Conservation (phyloP, 1,140 invertebrate genomes). For the Eueides isabella region DNA sequence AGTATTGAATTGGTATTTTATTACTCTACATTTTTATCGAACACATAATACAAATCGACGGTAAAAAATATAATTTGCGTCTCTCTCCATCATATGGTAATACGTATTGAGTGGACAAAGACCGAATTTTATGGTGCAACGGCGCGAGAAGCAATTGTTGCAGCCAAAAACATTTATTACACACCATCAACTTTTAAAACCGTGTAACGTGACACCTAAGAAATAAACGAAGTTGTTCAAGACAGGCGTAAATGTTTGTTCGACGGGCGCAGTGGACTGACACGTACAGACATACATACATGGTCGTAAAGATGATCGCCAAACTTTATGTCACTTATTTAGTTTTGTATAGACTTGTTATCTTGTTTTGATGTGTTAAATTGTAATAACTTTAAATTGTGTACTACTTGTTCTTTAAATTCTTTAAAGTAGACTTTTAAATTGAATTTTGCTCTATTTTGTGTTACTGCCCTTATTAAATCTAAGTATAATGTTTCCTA, state of each 20-base stretch:
- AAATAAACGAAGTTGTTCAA: conserved; percentile 56
- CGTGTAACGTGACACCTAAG: conserved; percentile 71
- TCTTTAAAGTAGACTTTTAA: not conserved
- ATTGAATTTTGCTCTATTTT: not conserved
- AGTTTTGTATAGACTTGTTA: not conserved
- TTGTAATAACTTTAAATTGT: not conserved
- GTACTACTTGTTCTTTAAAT: not conserved
- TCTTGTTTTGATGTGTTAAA: conserved; percentile 5
- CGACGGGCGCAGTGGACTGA: conserved; percentile 40
- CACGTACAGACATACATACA: conserved; percentile 28
- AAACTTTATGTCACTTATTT: conserved; percentile 26
- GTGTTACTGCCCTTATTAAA: not conserved
- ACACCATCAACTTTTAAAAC: conserved; percentile 74
- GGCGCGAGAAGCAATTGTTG: conserved; percentile 60
- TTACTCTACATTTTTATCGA: conserved; percentile 40
- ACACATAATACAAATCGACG: conserved; percentile 35
- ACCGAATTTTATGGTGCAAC: conserved; percentile 51
- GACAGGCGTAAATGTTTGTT: conserved; percentile 52
- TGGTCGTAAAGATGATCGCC: conserved; percentile 39
- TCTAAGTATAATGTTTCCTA: not conserved
- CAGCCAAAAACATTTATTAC: conserved; percentile 79
- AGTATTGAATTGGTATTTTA: conserved; percentile 40
- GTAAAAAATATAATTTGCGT: conserved; percentile 21
- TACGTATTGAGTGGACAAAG: conserved; percentile 16
- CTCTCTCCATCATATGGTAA: conserved; percentile 13